Evolutionary conservation across 2,113 vertebrate genomes (phyloP), one percentile per base, ranked within the genome.

Genomic region (Campylomormyrus numenius): DNA sequence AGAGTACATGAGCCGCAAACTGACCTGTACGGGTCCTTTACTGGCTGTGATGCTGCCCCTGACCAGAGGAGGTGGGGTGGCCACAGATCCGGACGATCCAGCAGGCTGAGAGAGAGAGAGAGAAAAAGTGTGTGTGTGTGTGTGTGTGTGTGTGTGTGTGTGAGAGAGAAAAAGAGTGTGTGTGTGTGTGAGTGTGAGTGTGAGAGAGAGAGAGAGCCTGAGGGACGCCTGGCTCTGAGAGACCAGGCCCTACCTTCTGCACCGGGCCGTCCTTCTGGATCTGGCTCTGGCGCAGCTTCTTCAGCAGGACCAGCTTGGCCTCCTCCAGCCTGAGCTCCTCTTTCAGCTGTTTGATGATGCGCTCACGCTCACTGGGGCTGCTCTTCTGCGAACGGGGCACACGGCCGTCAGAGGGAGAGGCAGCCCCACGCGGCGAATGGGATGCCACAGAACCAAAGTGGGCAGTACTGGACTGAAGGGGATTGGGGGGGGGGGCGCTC

Each of bases 201-300:
- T n/a, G 7, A 56, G 91, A 94, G 39, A 53, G 27, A 56, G 48
- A 48, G 46, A 8, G 31, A 31, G 70, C 15, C 52, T 86, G 53
- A 19, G 45, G 8, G 21, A 58, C 31, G 8, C 24, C 53, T 3
- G 2, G 21, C 2, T 74, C 66, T n/a, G n/a, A 31, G 58, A 27
- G 66, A 27, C 11, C 49, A 50, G 27, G 5, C n/a, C 21, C n/a
- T 92, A 98, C 98, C 98, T 99, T 99, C 93, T 97, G 97, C 1
- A 95, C 91, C 0, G 95, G 93, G 70, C 95, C 96, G 92, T 99
- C 98, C 93, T 99, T 99, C 93, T 99, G 98, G 89, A 98, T 98
- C 92, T 99, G 98, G 93, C 98, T 99, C 91, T 99, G 98, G n/a
- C 98, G 94, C 2, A 99, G 92, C 89, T 99, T 99, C 92, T 99